Evolutionary conservation across 2,113 vertebrate species (phyloP).

Genomic region (Emydura subglobosa): DNA sequence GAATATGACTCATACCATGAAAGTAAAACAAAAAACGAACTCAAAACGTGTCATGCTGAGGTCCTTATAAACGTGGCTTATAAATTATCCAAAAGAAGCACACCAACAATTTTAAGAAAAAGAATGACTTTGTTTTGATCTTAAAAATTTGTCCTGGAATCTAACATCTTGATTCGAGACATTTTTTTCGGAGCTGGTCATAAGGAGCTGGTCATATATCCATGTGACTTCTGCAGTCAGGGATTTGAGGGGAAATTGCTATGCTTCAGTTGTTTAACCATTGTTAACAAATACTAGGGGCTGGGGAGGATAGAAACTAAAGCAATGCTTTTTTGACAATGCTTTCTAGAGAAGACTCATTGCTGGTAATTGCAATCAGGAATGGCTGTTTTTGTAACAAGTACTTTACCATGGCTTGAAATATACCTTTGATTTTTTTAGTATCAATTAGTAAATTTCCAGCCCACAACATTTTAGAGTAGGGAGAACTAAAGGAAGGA

Average conservation of each 20-base stretch:
- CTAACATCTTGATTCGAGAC: not conserved
- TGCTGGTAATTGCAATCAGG: constrained; percentile 12
- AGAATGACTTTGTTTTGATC: not conserved
- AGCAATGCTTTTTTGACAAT: not conserved
- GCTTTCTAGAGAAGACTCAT: not conserved
- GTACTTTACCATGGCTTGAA: not conserved
- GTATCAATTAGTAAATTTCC: not conserved
- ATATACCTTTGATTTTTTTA: constrained; percentile 18
- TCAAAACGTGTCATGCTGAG: not conserved
- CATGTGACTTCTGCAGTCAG: fast-evolving
- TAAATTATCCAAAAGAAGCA: not conserved
- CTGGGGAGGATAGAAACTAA: not conserved
- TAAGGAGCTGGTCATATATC: not conserved
- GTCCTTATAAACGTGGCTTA: not conserved
- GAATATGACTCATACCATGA: not conserved
- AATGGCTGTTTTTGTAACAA: constrained; percentile 1
- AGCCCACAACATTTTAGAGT: not conserved
- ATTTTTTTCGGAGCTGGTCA: not conserved
- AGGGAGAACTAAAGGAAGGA: not conserved
- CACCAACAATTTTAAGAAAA: not conserved
- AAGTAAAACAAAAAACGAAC: not conserved
- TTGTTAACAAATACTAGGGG: not conserved
- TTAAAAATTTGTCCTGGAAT: not conserved
- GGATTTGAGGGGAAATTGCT: not conserved
- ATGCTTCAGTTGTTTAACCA: not conserved